These are phyloP conservation scores for Phalangium opilio DNA, from an alignment of 2,888 invertebrate species.

Conservation along the genomic window DNA sequence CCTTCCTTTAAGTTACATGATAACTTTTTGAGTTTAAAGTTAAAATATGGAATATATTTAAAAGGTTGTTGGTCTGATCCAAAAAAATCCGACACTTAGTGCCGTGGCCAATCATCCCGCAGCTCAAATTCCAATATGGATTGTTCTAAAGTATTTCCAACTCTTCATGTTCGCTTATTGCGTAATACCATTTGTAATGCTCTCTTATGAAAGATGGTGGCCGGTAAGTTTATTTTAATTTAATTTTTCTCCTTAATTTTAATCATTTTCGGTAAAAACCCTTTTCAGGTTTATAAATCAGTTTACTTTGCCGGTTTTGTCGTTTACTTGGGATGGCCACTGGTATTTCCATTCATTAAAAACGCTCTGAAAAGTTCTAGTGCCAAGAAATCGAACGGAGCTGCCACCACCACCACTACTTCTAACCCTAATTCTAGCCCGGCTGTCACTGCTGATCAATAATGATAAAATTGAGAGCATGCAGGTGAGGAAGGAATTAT, in stretches of 20 bases:
- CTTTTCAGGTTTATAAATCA: conserved; percentile 14
- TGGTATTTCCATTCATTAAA: conserved; percentile 10
- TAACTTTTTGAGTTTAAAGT: too few relatives aligned
- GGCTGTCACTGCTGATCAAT: too few relatives aligned
- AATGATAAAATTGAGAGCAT: too few relatives aligned
- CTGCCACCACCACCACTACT: too few relatives aligned
- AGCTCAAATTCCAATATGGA: conserved; percentile 25
- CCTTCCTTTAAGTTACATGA: conserved; percentile 15
- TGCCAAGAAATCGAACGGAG: too few relatives aligned
- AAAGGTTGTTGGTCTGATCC: background rate
- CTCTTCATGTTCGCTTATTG: conserved; percentile 35
- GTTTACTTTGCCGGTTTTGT: conserved; percentile 19
- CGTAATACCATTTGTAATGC: conserved; percentile 17
- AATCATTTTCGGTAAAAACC: too few relatives aligned
- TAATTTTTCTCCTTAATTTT: too few relatives aligned
- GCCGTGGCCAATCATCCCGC: conserved; percentile 5
- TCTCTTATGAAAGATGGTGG: conserved; percentile 14
- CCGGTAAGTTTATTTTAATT: conserved; percentile 8
- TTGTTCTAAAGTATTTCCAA: conserved; percentile 52
- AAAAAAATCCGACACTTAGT: conserved; percentile 4
- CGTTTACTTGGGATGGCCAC: conserved; percentile 18
- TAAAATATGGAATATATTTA: too few relatives aligned
- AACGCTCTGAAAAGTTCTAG: background rate
- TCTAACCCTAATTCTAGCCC: too few relatives aligned
- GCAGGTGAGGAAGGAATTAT: too few relatives aligned